Evolutionary conservation across 1,140 invertebrate genomes (phyloP).

Genomic region (Penaeus vannamei): DNA sequence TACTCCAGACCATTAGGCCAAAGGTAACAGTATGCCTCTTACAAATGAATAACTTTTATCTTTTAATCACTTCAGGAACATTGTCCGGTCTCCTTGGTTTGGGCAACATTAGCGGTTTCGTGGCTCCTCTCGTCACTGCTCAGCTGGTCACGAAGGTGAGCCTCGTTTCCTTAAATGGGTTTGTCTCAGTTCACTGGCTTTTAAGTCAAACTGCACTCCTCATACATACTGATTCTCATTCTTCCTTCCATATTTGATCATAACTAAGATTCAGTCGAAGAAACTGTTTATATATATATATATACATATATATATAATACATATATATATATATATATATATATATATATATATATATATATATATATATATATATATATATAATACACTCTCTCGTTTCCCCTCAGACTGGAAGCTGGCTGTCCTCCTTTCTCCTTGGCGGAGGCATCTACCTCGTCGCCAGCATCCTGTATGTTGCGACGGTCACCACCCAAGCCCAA

Average conservation of each 20-base stretch:
- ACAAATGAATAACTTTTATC: not conserved
- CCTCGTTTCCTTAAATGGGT: not conserved
- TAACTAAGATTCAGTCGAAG: no score
- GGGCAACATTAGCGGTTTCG: slow-evolving; percentile 49
- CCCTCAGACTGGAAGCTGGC: slow-evolving; percentile 42
- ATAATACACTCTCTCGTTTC: not conserved
- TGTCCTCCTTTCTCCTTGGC: slow-evolving; percentile 13
- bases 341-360: no score
- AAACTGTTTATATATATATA: no score
- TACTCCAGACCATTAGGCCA: no score
- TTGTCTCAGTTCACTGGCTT: no score
- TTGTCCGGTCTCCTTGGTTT: slow-evolving; percentile 52
- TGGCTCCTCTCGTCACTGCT: slow-evolving; percentile 43
- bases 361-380: no score
- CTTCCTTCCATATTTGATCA: no score
- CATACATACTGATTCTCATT: no score
- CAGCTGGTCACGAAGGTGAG: slow-evolving; percentile 38
- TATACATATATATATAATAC: no score
- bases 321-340: no score
- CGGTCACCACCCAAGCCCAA: slow-evolving; percentile 43
- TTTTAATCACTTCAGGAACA: slow-evolving; percentile 30
- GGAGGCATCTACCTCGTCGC: slow-evolving; percentile 3
- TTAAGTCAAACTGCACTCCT: no score
- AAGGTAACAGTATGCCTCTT: no score
- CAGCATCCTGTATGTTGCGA: slow-evolving; percentile 34